A percentile compares a stretch with the other conserved stretches of the same genome.
Evolutionary conservation across 2,113 vertebrate species (phyloP).

Genomic region (Chroicocephalus ridibundus): DNA sequence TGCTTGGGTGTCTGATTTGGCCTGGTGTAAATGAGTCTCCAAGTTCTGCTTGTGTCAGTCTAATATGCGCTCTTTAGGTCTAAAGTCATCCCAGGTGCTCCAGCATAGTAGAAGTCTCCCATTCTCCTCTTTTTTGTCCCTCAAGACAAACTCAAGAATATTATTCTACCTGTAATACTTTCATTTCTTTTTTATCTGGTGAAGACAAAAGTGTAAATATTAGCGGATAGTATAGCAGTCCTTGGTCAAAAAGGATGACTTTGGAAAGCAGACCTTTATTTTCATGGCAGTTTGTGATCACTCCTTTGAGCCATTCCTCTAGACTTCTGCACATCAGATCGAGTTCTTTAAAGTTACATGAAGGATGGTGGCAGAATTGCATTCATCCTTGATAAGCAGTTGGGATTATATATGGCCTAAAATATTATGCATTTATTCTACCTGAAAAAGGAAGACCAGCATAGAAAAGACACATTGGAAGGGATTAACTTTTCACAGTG

Average conservation of each 20-base stretch:
- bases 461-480: background rate
- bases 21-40: background rate
- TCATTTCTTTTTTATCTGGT: background rate
- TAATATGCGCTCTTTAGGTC: background rate
- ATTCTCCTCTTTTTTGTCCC: background rate
- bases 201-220: background rate
- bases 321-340: background rate
- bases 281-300: background rate
- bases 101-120: background rate
- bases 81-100: background rate
- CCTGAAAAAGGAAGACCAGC: background rate
- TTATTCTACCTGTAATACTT: background rate
- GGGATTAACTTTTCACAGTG: conserved; percentile 15
- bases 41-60: background rate
- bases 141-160: background rate
- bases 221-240: background rate
- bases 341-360: background rate
- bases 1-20: background rate
- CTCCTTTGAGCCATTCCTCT: background rate
- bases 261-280: background rate
- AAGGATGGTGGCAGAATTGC: background rate
- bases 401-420: background rate
- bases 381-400: background rate
- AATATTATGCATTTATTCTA: background rate
- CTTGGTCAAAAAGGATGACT: background rate